Conservation (phyloP, 2,113 vertebrate genomes). For the Mustelus asterias region DNA sequence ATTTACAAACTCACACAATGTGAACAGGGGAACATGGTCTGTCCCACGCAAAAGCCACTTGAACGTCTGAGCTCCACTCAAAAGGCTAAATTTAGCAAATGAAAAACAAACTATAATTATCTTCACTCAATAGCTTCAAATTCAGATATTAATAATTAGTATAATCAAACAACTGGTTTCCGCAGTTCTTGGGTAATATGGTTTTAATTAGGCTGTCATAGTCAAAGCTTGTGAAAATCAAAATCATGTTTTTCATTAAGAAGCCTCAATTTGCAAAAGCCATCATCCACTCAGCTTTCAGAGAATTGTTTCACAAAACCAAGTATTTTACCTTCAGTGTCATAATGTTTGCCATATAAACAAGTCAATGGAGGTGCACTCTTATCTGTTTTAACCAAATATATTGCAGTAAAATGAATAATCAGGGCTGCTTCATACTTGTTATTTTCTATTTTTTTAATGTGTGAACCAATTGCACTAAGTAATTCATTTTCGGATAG, state of each 20-base stretch:
- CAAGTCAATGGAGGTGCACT: neutral
- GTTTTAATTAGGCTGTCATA: conserved; percentile 20
- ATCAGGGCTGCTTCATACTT: neutral
- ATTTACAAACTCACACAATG: conserved; percentile 20
- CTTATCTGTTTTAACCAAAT: neutral
- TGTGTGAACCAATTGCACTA: neutral
- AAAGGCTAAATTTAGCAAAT: conserved; percentile 32
- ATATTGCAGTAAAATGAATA: conserved; percentile 16
- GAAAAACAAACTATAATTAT: conserved; percentile 32
- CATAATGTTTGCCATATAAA: neutral
- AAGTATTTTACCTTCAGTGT: neutral
- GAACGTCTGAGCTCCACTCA: conserved; percentile 11
- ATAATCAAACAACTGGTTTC: conserved; percentile 27
- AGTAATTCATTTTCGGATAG: neutral
- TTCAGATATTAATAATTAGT: conserved; percentile 36
- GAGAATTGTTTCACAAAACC: neutral
- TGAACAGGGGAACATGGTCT: neutral
- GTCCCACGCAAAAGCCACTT: neutral
- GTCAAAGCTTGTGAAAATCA: conserved; percentile 35
- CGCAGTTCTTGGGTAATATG: conserved; percentile 35
- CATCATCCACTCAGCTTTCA: conserved; percentile 26
- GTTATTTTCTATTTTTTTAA: neutral
- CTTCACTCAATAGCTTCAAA: conserved; percentile 19
- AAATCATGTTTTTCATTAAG: conserved; percentile 35
- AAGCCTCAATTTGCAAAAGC: conserved; percentile 26